Conservation (phyloP, 2,888 invertebrate species). For the Plemyria rubiginata region DNA sequence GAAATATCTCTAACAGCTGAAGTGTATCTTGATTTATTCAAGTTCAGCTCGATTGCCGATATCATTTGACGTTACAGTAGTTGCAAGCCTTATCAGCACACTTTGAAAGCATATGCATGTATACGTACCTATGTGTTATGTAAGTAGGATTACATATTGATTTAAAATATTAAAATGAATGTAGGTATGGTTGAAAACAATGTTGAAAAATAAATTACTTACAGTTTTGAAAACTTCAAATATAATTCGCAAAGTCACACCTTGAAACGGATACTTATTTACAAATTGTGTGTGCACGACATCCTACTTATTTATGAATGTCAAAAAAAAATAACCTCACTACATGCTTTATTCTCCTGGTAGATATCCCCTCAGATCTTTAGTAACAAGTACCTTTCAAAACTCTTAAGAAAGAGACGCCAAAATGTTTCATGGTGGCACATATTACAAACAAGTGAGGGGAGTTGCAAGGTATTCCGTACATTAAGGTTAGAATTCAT, state of each 20-base stretch:
- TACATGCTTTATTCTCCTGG: too few species aligned
- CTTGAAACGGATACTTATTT: conserved; percentile 9
- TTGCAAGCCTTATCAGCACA: background rate
- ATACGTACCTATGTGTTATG: too few species aligned
- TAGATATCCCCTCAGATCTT: too few species aligned
- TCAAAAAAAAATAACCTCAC: too few species aligned
- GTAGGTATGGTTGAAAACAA: background rate
- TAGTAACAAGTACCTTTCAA: too few species aligned
- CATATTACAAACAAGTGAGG: too few species aligned
- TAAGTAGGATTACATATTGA: background rate
- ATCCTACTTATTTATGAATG: background rate
- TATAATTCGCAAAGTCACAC: conserved; percentile 18
- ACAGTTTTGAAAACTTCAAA: conserved; percentile 4
- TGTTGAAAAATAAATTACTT: background rate
- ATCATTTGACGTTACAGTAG: too few species aligned
- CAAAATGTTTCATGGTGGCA: too few species aligned
- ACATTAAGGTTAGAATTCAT: too few species aligned
- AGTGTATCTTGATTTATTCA: background rate
- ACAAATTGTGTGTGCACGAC: conserved; percentile 7
- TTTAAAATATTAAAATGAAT: conserved; percentile 1
- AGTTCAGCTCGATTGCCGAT: background rate
- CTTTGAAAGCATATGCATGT: too few species aligned
- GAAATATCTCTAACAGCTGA: background rate
- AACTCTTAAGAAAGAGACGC: too few species aligned
- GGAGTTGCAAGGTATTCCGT: too few species aligned